Percentiles rank a stretch among this genome's conserved stretches.
Evolutionary conservation across 2,888 invertebrate species (phyloP).

Genomic region (Tridacna gigas): DNA sequence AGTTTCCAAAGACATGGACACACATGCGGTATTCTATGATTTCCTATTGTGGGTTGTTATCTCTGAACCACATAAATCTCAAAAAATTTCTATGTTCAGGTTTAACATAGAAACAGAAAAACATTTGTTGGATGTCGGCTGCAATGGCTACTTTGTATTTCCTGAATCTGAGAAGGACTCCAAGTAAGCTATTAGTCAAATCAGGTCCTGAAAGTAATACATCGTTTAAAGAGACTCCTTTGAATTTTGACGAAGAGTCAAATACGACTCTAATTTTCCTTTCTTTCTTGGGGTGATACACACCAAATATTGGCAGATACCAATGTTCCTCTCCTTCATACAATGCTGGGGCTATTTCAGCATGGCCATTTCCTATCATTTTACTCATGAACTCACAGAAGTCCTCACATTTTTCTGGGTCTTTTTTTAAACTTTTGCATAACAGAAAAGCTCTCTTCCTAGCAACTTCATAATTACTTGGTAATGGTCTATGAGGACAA

Average conservation of each 20-base stretch:
- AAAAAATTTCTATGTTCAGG: slow-evolving; percentile 56
- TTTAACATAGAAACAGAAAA: slow-evolving; percentile 60
- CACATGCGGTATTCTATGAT: slow-evolving; percentile 30
- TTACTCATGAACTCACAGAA: slow-evolving; percentile 31
- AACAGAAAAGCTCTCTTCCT: background rate
- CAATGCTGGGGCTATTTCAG: slow-evolving; percentile 20
- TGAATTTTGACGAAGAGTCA: slow-evolving; percentile 57
- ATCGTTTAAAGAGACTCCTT: slow-evolving; percentile 59
- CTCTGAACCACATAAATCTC: slow-evolving; percentile 56
- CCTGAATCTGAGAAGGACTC: slow-evolving; percentile 58
- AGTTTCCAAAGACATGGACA: slow-evolving; percentile 27
- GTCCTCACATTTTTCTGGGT: slow-evolving; percentile 21
- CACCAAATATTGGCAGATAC: slow-evolving; percentile 9
- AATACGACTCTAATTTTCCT: slow-evolving; percentile 57
- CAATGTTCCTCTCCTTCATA: slow-evolving; percentile 29
- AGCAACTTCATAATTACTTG: slow-evolving; percentile 5
- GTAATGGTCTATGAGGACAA: background rate
- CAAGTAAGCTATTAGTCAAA: slow-evolving; percentile 57
- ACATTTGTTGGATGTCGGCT: slow-evolving; percentile 65
- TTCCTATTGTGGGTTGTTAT: slow-evolving; percentile 20
- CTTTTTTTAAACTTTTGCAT: slow-evolving; percentile 11
- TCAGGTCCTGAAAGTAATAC: slow-evolving; percentile 62
- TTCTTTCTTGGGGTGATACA: slow-evolving; percentile 32
- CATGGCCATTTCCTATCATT: slow-evolving; percentile 28
- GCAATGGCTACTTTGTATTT: slow-evolving; percentile 50